phyloP scores from a whole-genome alignment of 2,113 vertebrate species.

The Pelobates fuscus region DNA sequence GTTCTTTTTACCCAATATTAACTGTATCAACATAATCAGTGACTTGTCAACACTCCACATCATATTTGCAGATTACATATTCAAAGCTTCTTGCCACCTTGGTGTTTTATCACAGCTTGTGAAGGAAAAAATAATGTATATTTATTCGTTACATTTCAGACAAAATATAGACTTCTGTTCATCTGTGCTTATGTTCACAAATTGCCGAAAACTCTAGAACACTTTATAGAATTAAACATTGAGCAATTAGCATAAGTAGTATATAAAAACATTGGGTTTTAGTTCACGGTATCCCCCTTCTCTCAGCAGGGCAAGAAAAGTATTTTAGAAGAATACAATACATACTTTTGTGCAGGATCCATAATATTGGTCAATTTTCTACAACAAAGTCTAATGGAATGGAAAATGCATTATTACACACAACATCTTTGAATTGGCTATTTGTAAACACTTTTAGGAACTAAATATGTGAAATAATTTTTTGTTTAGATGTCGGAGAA shows the following conservation, averaged over 20 bases:
- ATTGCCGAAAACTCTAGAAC: neutral
- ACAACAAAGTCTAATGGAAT: conserved; percentile 32
- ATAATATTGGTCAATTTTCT: neutral
- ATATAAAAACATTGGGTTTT: neutral
- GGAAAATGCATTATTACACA: conserved; percentile 32
- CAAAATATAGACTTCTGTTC: neutral
- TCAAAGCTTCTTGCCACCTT: too few species aligned
- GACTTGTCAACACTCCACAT: too few species aligned
- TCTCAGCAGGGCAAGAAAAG: neutral
- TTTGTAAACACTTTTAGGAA: neutral
- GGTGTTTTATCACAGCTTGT: too few species aligned
- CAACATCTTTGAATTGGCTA: neutral
- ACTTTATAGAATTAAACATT: conserved; percentile 1
- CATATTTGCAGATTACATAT: too few species aligned
- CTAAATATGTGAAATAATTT: neutral
- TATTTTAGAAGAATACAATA: neutral
- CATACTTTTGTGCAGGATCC: neutral
- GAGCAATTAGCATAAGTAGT: conserved; percentile 4
- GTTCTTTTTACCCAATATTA: too few species aligned
- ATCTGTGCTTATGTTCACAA: neutral
- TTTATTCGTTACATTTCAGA: too few species aligned
- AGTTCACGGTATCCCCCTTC: neutral
- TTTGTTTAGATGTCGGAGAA: conserved; percentile 9
- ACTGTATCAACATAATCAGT: too few species aligned
- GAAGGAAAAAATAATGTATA: too few species aligned